Evolutionary conservation across 1,140 invertebrate species (phyloP), one percentile per base, ranked within the genome.

Genomic region (Scaptomyza hsui): DNA sequence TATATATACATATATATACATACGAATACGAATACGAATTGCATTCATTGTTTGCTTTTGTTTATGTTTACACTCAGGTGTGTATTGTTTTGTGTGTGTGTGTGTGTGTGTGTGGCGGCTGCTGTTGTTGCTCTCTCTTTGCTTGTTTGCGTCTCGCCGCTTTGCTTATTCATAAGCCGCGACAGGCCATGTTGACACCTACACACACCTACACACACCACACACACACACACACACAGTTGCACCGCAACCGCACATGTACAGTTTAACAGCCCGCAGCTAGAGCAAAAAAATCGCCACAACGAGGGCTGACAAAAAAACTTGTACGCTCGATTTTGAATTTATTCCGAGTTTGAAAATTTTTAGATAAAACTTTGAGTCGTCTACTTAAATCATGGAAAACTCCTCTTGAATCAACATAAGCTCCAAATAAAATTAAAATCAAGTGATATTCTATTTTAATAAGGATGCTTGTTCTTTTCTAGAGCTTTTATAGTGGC

Each of bases 151-250:
- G 29, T 61, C 44, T 53, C 48, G 52, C 51, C 29, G 61, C 61
- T 79, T 78, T 62, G 55, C 51, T 71, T 69, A 74, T 79, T 79
- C 78, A 65, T 48, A 64, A 74, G 67, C 71, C 75, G 75, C 75
- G 60, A 57, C 63, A 61, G 55, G 26, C 49, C 56, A 59, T 59
- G 72, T 77, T 75, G 72, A 74, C 75, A 77, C 39, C 18, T 1
- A 51, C 48, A 52, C 26, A 63, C n/a, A 56, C 6, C 1, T 4
- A n/a, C 18, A 7, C 52, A 56, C 29, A 32, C 24, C 18, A 10
- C 47, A 32, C 13, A 26, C 15, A 52, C 10, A 29, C 9, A 24
- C n/a, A 15, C n/a, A 48, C 9, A 24, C 37, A 24, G 32, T 37
- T 12, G 32, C 4, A 39, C 19, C 32, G 32, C 32, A 42, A 19